These are phyloP conservation scores for Cyprinodon brontotheroides DNA, from an alignment of 2,113 vertebrate species.

Conservation along the genomic window DNA sequence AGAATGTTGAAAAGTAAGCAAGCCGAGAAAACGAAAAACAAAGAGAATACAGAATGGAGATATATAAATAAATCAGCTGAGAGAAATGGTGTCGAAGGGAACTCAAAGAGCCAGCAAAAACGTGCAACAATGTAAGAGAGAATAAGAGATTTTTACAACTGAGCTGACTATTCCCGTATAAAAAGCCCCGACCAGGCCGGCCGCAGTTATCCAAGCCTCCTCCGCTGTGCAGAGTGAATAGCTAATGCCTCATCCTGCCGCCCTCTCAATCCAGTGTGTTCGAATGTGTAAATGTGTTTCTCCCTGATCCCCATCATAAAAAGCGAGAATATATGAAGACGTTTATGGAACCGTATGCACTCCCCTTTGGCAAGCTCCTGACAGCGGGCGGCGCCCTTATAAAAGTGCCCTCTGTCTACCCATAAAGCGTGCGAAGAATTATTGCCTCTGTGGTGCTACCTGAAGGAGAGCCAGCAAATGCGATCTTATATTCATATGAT, in stretches of 20 bases:
- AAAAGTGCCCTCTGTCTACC: slow-evolving; percentile 61
- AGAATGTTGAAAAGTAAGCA: slow-evolving; percentile 25
- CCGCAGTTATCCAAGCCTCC: background rate
- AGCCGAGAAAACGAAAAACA: slow-evolving; percentile 25
- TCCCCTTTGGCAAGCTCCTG: slow-evolving; percentile 59
- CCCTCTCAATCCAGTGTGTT: slow-evolving; percentile 53
- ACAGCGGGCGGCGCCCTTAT: slow-evolving; percentile 52
- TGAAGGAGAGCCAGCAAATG: slow-evolving; percentile 41
- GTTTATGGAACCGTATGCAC: slow-evolving; percentile 63
- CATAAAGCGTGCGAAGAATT: slow-evolving; percentile 63
- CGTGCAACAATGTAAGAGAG: slow-evolving; percentile 19
- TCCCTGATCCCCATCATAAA: slow-evolving; percentile 80
- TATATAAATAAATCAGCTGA: slow-evolving; percentile 27
- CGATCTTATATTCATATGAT: slow-evolving; percentile 46
- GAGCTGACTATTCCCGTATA: slow-evolving; percentile 22
- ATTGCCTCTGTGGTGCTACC: slow-evolving; percentile 55
- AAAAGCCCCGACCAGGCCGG: slow-evolving; percentile 13
- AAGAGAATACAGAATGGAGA: slow-evolving; percentile 39
- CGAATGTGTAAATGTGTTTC: slow-evolving; percentile 81
- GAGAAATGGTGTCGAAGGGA: slow-evolving; percentile 48
- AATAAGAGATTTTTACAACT: slow-evolving; percentile 35
- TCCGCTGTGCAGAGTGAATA: slow-evolving; percentile 23
- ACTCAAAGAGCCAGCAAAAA: slow-evolving; percentile 26
- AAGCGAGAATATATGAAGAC: slow-evolving; percentile 64
- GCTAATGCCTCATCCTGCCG: slow-evolving; percentile 8